Evolutionary conservation across 2,113 vertebrate species (phyloP), one percentile per base, ranked within the genome.

Genomic region (Tetrax tetrax): DNA sequence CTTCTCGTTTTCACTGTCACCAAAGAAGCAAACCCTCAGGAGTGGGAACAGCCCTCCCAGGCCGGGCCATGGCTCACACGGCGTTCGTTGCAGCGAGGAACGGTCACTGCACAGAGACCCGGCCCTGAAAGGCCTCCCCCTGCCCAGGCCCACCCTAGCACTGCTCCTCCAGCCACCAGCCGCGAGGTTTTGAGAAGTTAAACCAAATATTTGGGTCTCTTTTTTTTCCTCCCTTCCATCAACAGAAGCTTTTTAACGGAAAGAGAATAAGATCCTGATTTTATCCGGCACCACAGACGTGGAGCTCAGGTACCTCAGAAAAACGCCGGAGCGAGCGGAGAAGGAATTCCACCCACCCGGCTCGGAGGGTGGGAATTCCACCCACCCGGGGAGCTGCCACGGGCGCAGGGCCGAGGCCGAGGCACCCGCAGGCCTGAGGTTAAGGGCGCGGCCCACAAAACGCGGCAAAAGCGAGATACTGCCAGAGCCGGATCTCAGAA

Each of bases 11-110:
- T 75, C 56, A 56, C 61, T 87, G 70, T 70, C 33, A 51, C 29
- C 25, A 9, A 10, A 47, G 22, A 12, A 51, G 35, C 28, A 45
- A 56, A 14, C 63, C 35, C n/a, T 8, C 57, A 21, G 57, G 57
- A 13, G 48, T 33, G 75, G 75, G 33, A 71, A 53, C 24, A 17
- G 5, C 28, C 41, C 8, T 48, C 38, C 41, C 20, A 54, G 1
- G 5, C 33, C 0, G 1, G 54, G 47, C 6, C 8, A 6, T 1
- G 43, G n/a, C n/a, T 31, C 41, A 11, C 41, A 27, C 3, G 1
- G 50, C 14, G 4, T 10, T n/a, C 1, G 1, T 7, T 12, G 25
- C 43, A 38, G 28, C 5, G 16, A 7, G 1, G 41, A 15, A 43
- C 51, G 14, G 19, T n/a, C n/a, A 4, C 22, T 8, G 5, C 7